phyloP scores from a whole-genome alignment of 1,140 invertebrate genomes.

The Centruroides vittatus region DNA sequence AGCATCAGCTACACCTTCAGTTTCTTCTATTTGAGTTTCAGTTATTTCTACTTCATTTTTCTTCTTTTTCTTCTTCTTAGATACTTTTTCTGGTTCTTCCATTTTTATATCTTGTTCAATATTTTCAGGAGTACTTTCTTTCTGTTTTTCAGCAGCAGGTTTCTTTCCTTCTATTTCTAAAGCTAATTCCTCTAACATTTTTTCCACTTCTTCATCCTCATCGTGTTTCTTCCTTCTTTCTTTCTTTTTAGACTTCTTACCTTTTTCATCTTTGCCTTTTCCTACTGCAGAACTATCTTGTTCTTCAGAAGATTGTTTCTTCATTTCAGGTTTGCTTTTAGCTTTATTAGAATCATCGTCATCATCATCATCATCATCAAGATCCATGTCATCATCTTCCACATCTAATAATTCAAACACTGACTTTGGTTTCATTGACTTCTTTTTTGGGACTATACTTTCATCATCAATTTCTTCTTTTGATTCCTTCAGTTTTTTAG shows the following conservation, averaged over 20 bases:
- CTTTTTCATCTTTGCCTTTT: constrained; percentile 15
- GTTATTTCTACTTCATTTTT: background rate
- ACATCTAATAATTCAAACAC: constrained; percentile 3
- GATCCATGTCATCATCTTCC: constrained; percentile 15
- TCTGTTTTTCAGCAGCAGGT: background rate
- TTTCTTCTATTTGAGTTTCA: background rate
- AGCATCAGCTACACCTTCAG: constrained; percentile 26
- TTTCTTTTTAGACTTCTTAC: constrained; percentile 15
- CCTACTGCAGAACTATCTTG: constrained; percentile 21
- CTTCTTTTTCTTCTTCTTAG: constrained; percentile 7
- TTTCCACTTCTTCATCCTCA: constrained; percentile 12
- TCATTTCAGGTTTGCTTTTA: constrained; percentile 22
- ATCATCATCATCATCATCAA: background rate
- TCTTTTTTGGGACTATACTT: constrained; percentile 6
- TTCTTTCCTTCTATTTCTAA: constrained; percentile 4
- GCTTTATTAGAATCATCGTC: constrained; percentile 19
- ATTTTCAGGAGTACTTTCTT: background rate
- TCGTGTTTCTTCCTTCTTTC: constrained; percentile 12
- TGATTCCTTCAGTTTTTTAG: constrained; percentile 9
- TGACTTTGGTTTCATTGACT: constrained; percentile 1
- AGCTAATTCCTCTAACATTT: constrained; percentile 11
- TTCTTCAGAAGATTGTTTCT: constrained; percentile 11
- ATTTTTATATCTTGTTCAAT: constrained; percentile 1
- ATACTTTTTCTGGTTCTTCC: constrained; percentile 1
- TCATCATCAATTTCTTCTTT: constrained; percentile 4